Conservation (phyloP, 2,797 vertebrate species). For the Spea hammondii region DNA sequence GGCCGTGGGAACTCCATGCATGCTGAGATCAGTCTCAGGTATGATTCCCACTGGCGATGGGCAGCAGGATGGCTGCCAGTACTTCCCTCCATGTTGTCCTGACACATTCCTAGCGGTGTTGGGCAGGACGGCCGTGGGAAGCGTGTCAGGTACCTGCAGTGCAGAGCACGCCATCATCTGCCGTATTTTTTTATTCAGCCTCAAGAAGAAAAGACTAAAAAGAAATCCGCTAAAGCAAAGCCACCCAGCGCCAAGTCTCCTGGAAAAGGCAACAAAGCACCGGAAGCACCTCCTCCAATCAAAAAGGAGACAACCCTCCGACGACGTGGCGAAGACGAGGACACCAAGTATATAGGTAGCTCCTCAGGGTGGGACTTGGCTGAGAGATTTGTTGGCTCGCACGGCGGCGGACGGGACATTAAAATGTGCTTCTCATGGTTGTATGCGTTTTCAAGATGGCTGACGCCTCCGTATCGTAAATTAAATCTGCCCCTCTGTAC, state of each 20-base stretch:
- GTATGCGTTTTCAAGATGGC: too few species aligned
- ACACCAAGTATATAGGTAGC: constrained; percentile 73
- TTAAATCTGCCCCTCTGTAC: not conserved
- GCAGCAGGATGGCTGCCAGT: not conserved
- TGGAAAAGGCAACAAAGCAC: constrained; percentile 67
- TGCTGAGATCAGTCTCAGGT: too few species aligned
- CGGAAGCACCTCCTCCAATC: constrained; percentile 2
- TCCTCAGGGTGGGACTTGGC: too few species aligned
- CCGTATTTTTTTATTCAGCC: constrained; percentile 59
- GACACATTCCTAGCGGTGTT: too few species aligned
- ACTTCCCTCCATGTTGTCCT: too few species aligned
- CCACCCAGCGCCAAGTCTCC: constrained; percentile 50
- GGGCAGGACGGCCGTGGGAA: too few species aligned
- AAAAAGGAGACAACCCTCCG: constrained; percentile 74
- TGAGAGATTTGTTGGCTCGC: too few species aligned
- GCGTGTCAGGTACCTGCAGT: too few species aligned
- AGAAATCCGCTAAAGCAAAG: constrained; percentile 62
- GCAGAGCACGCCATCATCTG: not conserved
- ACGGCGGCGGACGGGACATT: too few species aligned
- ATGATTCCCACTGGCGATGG: not conserved
- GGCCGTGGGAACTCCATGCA: too few species aligned
- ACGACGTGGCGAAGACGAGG: constrained; percentile 72
- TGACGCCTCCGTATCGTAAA: too few species aligned
- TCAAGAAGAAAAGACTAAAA: constrained; percentile 58
- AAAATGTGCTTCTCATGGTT: too few species aligned